These are phyloP conservation scores for Podarcis lilfordi DNA, from an alignment of 2,797 vertebrate species.

Conservation along the genomic window DNA sequence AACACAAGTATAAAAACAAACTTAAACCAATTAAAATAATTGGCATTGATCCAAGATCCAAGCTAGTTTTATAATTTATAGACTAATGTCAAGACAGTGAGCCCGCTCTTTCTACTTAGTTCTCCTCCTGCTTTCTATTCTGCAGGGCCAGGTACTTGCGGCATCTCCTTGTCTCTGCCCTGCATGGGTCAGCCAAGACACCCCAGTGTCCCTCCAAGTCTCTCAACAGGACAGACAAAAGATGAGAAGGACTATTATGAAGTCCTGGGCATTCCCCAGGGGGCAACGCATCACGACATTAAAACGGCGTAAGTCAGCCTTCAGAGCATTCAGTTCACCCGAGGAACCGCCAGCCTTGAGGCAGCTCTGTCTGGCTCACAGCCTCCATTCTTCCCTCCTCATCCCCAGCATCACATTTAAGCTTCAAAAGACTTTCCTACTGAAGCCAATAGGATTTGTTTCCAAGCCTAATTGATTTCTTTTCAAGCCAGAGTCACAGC, in stretches of 20 bases:
- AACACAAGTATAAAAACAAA: too few relatives aligned
- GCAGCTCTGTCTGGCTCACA: too few relatives aligned
- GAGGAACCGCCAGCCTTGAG: too few relatives aligned
- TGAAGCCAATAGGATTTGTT: too few relatives aligned
- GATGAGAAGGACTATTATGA: slow-evolving; percentile 84
- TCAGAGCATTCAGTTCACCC: background rate
- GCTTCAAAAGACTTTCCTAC: too few relatives aligned
- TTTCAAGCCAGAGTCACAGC: too few relatives aligned
- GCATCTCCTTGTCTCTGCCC: background rate
- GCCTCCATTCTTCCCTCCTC: too few relatives aligned
- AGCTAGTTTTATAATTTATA: background rate
- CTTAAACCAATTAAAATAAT: too few relatives aligned
- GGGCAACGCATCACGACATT: slow-evolving; percentile 84
- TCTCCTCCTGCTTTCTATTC: background rate
- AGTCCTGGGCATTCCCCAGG: slow-evolving; percentile 81
- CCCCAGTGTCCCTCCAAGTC: background rate
- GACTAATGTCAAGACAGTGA: background rate
- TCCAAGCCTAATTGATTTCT: too few relatives aligned
- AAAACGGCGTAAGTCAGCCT: slow-evolving; percentile 84
- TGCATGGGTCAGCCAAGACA: slow-evolving; percentile 18
- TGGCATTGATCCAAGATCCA: background rate
- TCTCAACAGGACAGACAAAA: slow-evolving; percentile 22
- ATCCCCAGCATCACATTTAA: too few relatives aligned
- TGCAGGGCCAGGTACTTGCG: slow-evolving; percentile 3
- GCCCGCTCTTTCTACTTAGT: background rate